Conservation (phyloP, 2,888 invertebrate species). For the Aphrophora alni region DNA sequence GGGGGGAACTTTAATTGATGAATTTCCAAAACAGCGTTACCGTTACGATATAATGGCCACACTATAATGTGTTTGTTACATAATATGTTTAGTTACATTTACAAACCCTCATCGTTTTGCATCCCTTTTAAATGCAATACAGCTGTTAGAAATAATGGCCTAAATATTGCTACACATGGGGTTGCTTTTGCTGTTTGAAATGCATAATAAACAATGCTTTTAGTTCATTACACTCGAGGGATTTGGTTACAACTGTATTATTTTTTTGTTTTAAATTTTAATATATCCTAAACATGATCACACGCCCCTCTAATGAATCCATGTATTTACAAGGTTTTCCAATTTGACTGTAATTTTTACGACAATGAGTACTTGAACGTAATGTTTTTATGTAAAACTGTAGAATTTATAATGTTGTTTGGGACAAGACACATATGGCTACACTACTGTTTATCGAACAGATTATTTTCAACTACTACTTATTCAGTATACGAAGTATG, state of each 20-base stretch:
- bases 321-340: background rate
- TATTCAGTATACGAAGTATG: too few species aligned
- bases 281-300: background rate
- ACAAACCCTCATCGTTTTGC: background rate
- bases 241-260: background rate
- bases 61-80: too few species aligned
- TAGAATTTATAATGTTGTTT: too few species aligned
- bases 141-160: background rate
- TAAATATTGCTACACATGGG: background rate
- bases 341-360: background rate
- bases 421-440: too few species aligned
- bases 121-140: background rate
- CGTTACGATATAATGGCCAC: too few species aligned
- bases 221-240: background rate
- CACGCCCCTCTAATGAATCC: background rate
- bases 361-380: too few species aligned
- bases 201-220: background rate
- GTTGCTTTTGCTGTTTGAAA: background rate
- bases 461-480: too few species aligned
- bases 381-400: too few species aligned
- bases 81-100: too few species aligned
- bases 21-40: too few species aligned
- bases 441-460: too few species aligned
- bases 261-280: background rate
- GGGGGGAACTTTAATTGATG: too few species aligned